These are phyloP conservation scores for Gallinago solitaria DNA, from an alignment of 2,797 vertebrate species.

Conservation along the genomic window DNA sequence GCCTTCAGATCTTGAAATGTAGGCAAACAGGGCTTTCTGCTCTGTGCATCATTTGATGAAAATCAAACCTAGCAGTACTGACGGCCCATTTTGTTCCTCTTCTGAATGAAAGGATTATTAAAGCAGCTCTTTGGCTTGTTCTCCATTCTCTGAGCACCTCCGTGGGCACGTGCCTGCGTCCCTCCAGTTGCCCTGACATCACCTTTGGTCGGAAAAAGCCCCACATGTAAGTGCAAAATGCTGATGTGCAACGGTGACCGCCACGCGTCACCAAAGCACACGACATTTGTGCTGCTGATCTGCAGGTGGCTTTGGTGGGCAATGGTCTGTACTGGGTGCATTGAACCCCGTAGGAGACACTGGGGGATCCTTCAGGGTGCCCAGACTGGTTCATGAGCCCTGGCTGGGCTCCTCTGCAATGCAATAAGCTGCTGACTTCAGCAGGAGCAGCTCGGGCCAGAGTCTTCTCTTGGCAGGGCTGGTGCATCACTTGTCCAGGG, in stretches of 20 bases:
- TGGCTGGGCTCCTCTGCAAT: background rate
- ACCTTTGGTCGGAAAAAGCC: background rate
- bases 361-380: background rate
- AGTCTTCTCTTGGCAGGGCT: background rate
- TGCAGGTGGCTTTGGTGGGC: background rate
- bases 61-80: constrained; percentile 52
- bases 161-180: background rate
- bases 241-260: rapidly evolving
- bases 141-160: background rate
- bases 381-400: background rate
- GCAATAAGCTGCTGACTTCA: constrained; percentile 11
- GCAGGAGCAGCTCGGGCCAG: background rate
- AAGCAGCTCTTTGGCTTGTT: constrained; percentile 8
- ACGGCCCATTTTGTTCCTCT: constrained; percentile 33
- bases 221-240: background rate
- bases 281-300: background rate
- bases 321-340: background rate
- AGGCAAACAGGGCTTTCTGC: background rate
- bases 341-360: background rate
- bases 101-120: constrained; percentile 34
- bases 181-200: background rate
- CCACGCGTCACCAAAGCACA: rapidly evolving
- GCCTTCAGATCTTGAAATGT: constrained; percentile 1
- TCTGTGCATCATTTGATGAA: constrained; percentile 18
- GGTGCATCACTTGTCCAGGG: background rate